phyloP scores from a whole-genome alignment of 2,797 vertebrate genomes.

The Artibeus lituratus region DNA sequence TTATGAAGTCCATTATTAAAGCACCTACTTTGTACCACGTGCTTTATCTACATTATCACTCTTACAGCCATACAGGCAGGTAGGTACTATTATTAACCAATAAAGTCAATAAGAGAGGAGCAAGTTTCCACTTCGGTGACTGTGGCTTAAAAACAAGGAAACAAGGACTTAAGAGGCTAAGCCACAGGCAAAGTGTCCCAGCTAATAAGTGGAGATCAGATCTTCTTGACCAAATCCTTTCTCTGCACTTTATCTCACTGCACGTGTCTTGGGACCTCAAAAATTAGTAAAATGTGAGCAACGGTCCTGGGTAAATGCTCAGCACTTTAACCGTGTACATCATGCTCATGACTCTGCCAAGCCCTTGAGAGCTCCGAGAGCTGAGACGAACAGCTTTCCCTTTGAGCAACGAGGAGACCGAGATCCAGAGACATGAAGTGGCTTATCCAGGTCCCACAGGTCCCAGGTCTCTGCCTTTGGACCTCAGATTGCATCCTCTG shows the following conservation, averaged over 20 bases:
- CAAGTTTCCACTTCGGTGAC: too few species aligned
- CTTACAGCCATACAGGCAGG: neutral
- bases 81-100: neutral
- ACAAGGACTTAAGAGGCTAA: neutral
- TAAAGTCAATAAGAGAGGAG: too few species aligned
- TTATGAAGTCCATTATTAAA: neutral
- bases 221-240: neutral
- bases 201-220: neutral
- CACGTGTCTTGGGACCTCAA: neutral
- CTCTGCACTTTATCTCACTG: neutral
- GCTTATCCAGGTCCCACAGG: neutral
- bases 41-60: neutral
- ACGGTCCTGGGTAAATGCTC: neutral
- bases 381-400: neutral
- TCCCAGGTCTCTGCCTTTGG: neutral
- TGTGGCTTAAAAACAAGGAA: neutral
- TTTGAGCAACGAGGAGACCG: neutral
- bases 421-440: neutral
- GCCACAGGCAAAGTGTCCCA: neutral
- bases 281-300: neutral
- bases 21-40: neutral
- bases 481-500: neutral
- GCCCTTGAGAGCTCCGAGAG: neutral
- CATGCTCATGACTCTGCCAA: neutral
- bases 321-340: neutral